A percentile compares a stretch with the other conserved stretches of the same genome.
Conservation (phyloP, 2,888 invertebrate genomes). For the Leptopilina syphax region DNA sequence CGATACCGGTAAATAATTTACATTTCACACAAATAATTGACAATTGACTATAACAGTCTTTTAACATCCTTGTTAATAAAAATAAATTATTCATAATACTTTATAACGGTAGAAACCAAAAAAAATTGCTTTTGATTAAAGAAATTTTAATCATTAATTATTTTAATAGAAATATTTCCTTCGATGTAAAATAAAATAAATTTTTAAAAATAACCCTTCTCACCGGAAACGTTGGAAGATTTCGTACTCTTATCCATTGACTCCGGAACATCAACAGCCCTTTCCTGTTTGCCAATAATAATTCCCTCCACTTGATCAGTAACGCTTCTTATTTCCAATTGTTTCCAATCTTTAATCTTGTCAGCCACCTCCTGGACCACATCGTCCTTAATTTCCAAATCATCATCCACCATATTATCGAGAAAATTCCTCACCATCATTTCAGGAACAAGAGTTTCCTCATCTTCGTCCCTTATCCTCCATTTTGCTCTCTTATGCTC, state of each 20-base stretch:
- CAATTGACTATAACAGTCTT: conserved; percentile 24
- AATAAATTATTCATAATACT: conserved; percentile 21
- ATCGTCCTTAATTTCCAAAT: conserved; percentile 38
- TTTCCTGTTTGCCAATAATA: conserved; percentile 61
- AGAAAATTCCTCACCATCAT: conserved; percentile 46
- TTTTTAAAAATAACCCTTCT: neutral
- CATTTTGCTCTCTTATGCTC: conserved; percentile 65
- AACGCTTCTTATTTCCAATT: conserved; percentile 48
- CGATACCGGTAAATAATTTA: neutral
- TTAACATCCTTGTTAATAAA: conserved; percentile 56
- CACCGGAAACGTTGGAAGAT: neutral
- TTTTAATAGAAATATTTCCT: no score
- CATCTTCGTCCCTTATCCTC: conserved; percentile 65
- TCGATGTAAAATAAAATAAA: no score
- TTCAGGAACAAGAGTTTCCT: conserved; percentile 62
- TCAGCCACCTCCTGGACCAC: conserved; percentile 39
- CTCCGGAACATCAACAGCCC: conserved; percentile 67
- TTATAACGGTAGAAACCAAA: neutral
- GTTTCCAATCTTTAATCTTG: conserved; percentile 44
- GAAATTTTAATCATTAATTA: no score
- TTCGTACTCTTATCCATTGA: conserved; percentile 36
- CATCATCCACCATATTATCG: conserved; percentile 43
- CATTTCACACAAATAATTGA: neutral
- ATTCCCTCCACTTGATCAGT: conserved; percentile 45
- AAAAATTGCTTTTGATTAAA: no score